Percentiles rank a stretch among this genome's conserved stretches.
These are phyloP conservation scores for Agapostemon virescens DNA, from an alignment of 2,888 invertebrate species.

Conservation along the genomic window DNA sequence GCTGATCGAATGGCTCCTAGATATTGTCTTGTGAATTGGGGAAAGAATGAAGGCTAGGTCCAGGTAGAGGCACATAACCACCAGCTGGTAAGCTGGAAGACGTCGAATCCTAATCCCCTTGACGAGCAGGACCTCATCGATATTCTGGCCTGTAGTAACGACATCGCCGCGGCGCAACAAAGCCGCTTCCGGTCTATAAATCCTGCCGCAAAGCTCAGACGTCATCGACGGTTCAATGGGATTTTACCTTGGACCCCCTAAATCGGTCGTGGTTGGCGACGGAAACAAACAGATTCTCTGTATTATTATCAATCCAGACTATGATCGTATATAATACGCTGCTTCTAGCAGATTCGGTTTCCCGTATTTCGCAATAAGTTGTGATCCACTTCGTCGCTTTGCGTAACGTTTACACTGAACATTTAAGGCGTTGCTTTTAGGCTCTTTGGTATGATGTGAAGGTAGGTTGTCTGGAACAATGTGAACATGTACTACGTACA, in stretches of 20 bases:
- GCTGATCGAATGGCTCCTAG: conserved; percentile 62
- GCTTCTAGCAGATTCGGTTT: background rate
- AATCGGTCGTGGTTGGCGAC: conserved; percentile 5
- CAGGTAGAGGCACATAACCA: conserved; percentile 54
- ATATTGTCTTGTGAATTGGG: conserved; percentile 64
- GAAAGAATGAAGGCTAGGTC: conserved; percentile 45
- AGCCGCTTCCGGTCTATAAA: conserved; percentile 53
- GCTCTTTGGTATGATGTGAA: background rate
- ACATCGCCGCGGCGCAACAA: conserved; percentile 27
- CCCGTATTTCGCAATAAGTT: background rate
- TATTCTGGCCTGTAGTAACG: conserved; percentile 30
- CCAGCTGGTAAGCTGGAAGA: conserved; percentile 55
- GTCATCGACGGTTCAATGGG: conserved; percentile 27
- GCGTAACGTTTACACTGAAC: background rate
- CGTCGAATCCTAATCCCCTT: conserved; percentile 68
- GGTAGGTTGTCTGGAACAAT: too few species aligned
- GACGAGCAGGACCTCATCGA: conserved; percentile 62
- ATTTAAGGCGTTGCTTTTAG: background rate
- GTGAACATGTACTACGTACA: too few species aligned
- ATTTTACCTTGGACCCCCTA: conserved; percentile 26
- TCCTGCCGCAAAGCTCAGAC: conserved; percentile 15
- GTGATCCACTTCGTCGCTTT: background rate
- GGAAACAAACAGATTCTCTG: background rate
- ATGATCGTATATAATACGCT: background rate
- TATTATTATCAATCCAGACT: background rate